A percentile compares a stretch with the other conserved stretches of the same genome.
These are phyloP conservation scores for Xylota segnis DNA, from an alignment of 2,888 invertebrate genomes.

Conservation along the genomic window DNA sequence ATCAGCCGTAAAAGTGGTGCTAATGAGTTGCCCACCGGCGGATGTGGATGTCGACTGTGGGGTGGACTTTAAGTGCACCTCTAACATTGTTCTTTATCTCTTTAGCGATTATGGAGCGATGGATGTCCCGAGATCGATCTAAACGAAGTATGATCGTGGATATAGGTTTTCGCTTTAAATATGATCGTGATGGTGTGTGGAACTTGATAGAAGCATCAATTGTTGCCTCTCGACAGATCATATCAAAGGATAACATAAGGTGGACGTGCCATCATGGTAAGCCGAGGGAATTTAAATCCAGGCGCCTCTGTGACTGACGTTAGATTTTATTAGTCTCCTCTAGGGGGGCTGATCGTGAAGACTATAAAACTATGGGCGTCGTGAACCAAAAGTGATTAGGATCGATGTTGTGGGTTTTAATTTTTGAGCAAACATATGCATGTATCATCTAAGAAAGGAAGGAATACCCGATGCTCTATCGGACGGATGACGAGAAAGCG, in stretches of 20 bases:
- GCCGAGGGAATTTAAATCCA: slow-evolving; percentile 29
- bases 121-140: slow-evolving; percentile 60
- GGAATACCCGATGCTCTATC: too few species aligned
- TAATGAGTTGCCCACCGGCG: slow-evolving; percentile 75
- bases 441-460: not conserved
- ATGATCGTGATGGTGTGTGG: slow-evolving; percentile 69
- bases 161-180: slow-evolving; percentile 61
- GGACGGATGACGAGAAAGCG: too few species aligned
- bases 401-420: slow-evolving; percentile 31
- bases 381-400: slow-evolving; percentile 46
- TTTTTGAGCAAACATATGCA: not conserved
- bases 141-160: slow-evolving; percentile 54
- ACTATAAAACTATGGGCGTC: slow-evolving; percentile 15
- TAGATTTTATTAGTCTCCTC: slow-evolving; percentile 61
- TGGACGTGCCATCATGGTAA: slow-evolving; percentile 27
- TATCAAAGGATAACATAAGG: slow-evolving; percentile 45
- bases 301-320: slow-evolving; percentile 60
- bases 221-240: slow-evolving; percentile 51
- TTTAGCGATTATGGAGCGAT: slow-evolving; percentile 60
- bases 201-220: slow-evolving; percentile 66
- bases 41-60: slow-evolving; percentile 49
- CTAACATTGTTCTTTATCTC: slow-evolving; percentile 60
- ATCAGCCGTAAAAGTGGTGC: slow-evolving; percentile 62
- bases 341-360: slow-evolving; percentile 33
- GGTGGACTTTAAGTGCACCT: slow-evolving; percentile 45